Conservation (phyloP, 1,140 invertebrate species). For the Ooceraea biroi region DNA sequence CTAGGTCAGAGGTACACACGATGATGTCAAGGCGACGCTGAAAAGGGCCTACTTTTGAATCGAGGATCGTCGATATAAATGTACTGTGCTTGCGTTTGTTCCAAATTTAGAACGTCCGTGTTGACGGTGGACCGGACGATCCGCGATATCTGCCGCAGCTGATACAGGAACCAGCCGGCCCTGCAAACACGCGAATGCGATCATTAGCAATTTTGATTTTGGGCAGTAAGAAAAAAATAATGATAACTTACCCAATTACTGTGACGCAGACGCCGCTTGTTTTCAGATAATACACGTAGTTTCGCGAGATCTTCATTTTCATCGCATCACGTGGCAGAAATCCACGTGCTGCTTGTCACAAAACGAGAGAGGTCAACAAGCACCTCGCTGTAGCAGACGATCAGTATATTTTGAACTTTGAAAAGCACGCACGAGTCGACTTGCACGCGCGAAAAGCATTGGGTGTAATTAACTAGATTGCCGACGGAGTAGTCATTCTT, state of each 20-base stretch:
- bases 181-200: slow-evolving; percentile 69
- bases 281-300: slow-evolving; percentile 79
- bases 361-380: neutral
- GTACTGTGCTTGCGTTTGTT: slow-evolving; percentile 81
- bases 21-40: too few relatives aligned
- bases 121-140: slow-evolving; percentile 78
- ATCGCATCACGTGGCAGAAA: slow-evolving; percentile 21
- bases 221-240: too few relatives aligned
- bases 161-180: slow-evolving; percentile 82
- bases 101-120: slow-evolving; percentile 80
- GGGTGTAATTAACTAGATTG: neutral
- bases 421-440: neutral
- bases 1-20: neutral
- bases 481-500: too few relatives aligned
- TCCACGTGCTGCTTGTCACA: neutral
- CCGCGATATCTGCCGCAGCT: slow-evolving; percentile 79
- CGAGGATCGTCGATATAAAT: slow-evolving; percentile 85
- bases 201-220: neutral
- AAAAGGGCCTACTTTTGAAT: slow-evolving; percentile 79
- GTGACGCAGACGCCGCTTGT: slow-evolving; percentile 78
- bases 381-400: neutral
- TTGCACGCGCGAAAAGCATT: slow-evolving; percentile 1
- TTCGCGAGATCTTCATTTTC: slow-evolving; percentile 64
- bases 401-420: slow-evolving; percentile 33
- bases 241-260: slow-evolving; percentile 78